These are phyloP conservation scores for Matsumurasca onukii DNA, from an alignment of 1,140 invertebrate species.

Conservation along the genomic window DNA sequence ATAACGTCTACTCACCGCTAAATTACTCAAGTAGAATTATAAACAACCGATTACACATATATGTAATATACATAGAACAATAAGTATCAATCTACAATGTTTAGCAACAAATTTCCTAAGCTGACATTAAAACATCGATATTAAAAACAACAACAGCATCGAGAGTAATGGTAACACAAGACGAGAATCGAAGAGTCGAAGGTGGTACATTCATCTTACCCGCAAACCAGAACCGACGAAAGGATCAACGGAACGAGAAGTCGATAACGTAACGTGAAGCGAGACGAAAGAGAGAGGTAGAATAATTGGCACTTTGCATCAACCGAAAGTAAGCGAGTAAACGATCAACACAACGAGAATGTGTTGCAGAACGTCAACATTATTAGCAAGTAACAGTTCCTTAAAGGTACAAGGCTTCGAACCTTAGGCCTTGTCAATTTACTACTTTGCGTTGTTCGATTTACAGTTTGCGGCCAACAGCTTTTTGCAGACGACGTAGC, in stretches of 20 bases:
- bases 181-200: neutral
- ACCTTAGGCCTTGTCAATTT: conserved; percentile 16
- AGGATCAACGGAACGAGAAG: neutral
- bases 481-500: neutral
- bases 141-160: neutral
- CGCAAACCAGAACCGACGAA: neutral
- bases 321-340: neutral
- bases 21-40: neutral
- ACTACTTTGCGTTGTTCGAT: conserved; percentile 23
- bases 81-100: conserved; percentile 9
- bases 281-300: conserved; percentile 29
- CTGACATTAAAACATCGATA: conserved; percentile 13
- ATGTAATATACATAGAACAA: conserved; percentile 19
- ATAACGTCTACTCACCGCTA: too few relatives aligned
- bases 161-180: conserved; percentile 27
- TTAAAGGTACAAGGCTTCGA: conserved; percentile 8
- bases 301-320: conserved; percentile 23
- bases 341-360: neutral
- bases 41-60: neutral
- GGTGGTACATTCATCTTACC: conserved; percentile 24
- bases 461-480: conserved; percentile 5
- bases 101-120: conserved; percentile 6
- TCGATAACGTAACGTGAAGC: neutral
- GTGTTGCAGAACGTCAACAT: neutral
- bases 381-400: conserved; percentile 19